Conservation (phyloP, 2,888 invertebrate species). For the Pyrrhosoma nymphula region DNA sequence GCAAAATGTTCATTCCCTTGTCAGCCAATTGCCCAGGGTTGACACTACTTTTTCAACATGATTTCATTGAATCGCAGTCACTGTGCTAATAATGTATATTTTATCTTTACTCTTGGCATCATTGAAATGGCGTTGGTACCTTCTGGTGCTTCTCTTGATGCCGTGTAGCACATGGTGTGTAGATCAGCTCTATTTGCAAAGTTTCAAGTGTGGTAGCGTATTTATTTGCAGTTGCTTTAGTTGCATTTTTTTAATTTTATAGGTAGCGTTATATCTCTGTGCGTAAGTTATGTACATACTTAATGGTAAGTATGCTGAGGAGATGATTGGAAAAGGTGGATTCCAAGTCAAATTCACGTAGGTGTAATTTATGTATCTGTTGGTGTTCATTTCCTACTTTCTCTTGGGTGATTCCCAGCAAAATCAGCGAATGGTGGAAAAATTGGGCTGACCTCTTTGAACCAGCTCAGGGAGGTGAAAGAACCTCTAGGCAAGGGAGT, state of each 20-base stretch:
- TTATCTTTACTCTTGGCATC: constrained; percentile 36
- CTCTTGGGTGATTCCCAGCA: not conserved
- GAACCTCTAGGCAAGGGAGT: no score
- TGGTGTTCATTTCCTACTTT: not conserved
- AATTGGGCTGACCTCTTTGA: no score
- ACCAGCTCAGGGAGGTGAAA: no score
- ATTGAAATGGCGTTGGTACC: constrained; percentile 22
- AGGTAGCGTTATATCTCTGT: not conserved
- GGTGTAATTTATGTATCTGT: not conserved
- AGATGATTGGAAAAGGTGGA: not conserved
- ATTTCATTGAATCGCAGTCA: not conserved
- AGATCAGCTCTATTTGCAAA: constrained; percentile 14
- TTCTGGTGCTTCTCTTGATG: constrained; percentile 19
- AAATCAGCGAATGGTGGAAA: no score
- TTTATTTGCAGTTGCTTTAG: not conserved
- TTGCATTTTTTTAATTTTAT: not conserved
- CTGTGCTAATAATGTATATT: constrained; percentile 1
- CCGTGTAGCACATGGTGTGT: constrained; percentile 32
- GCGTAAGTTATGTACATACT: not conserved
- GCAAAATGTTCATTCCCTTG: not conserved
- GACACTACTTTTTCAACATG: not conserved
- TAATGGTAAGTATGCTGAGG: not conserved
- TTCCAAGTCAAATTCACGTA: not conserved
- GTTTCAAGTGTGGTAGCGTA: not conserved
- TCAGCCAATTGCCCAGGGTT: not conserved